Base-by-base conservation (phyloP, 2,888 invertebrate species). In the Syritta pipiens region DNA sequence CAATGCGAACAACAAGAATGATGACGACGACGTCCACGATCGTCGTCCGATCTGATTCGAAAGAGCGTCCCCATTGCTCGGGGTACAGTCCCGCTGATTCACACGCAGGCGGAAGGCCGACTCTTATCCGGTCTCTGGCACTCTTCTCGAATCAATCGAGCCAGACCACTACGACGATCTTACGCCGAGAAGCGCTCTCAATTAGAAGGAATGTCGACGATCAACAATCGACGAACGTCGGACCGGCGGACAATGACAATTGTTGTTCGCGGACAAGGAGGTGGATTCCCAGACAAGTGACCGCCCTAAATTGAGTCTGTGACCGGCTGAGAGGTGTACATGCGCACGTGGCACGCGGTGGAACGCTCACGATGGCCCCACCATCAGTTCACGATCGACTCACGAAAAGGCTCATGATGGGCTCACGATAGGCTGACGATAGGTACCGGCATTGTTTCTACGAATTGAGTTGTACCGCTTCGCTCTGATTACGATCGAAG, bases 71-170 rank as follows among this genome's bases (percentile, higher is more conserved):
- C 32, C 71, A 49, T 30, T 37, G 14, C 17, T 37, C 14, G 14
- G 24, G 46, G 69, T 62, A 69, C 69, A 76, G 75, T 76, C 75
- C 42, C 75, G 69, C 24, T 22, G 17, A 65, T 65, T 65, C 53
- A 32, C 42, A 44, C 40, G 30, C n/a, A 28, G 17, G 24, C 10
- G 19, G 2, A 3, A 7, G 17, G 44, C 24, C 6, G 28, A 30
- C 53, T 65, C 53, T 65, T 53, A 53, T 65, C 65, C 65, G 51
- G 65, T 53, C 65, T 32, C 2, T 28, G 46, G 24, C 59, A 46
- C 22, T 32, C 59, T 32, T 24, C 17, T 49, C 48, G 20, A 37
- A 26, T 49, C 37, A 48, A 55, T 55, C 30, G 14, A 28, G 9
- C 20, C n/a, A n/a, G n/a, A n/a, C n/a, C n/a, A n/a, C n/a, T 17